phyloP scores from a whole-genome alignment of 2,113 vertebrate species.

The Apus apus region DNA sequence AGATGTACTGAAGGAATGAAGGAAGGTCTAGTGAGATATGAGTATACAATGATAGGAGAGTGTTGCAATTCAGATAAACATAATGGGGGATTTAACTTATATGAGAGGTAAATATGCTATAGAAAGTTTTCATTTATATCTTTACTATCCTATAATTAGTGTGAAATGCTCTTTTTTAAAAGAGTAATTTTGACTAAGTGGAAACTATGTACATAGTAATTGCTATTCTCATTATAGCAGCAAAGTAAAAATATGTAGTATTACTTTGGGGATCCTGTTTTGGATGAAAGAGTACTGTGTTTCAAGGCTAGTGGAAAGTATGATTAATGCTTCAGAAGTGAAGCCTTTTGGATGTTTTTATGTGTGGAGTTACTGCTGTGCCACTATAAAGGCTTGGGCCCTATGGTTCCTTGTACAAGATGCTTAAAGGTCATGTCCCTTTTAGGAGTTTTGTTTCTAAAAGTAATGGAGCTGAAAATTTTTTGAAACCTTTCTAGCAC shows the following conservation, averaged over 20 bases:
- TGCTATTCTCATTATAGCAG: slow-evolving; percentile 9
- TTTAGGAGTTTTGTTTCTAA: slow-evolving; percentile 18
- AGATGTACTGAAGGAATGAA: background rate
- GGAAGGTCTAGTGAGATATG: background rate
- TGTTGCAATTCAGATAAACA: background rate
- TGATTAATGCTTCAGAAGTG: slow-evolving; percentile 52
- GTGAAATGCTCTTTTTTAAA: background rate
- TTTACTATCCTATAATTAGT: background rate
- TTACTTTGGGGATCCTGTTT: slow-evolving; percentile 42
- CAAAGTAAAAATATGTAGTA: slow-evolving; percentile 9
- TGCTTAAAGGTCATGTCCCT: slow-evolving; percentile 4
- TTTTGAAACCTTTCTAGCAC: slow-evolving; percentile 69
- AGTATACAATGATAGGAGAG: background rate
- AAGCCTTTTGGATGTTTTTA: slow-evolving; percentile 33
- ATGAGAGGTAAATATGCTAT: background rate
- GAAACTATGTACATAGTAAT: background rate
- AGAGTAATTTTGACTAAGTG: background rate
- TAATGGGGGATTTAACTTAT: background rate
- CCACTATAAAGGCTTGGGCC: slow-evolving; percentile 2
- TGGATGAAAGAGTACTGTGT: slow-evolving; percentile 33
- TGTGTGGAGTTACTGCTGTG: background rate
- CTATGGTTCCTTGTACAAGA: background rate
- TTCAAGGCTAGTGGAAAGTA: slow-evolving; percentile 22
- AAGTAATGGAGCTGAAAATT: slow-evolving; percentile 2
- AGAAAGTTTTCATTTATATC: background rate